A percentile compares a stretch with the other conserved stretches of the same genome.
Conservation (phyloP, 2,888 invertebrate genomes). For the Xanthia togata region DNA sequence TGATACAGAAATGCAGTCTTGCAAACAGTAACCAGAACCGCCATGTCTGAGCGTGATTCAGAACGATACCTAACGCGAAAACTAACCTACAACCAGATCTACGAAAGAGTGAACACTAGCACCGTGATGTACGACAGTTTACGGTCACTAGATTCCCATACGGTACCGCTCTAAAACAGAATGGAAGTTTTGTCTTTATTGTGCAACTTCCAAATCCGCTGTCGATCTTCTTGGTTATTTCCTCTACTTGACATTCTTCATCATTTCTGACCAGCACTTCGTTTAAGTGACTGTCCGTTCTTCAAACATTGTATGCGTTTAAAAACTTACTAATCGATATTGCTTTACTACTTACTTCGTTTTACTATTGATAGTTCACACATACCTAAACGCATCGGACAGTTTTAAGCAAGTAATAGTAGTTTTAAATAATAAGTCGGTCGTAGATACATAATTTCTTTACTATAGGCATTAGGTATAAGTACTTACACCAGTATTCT, state of each 20-base stretch:
- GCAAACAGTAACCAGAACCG: not conserved
- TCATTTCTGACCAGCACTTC: not conserved
- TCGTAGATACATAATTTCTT: not conserved
- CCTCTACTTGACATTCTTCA: not conserved
- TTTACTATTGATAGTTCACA: too few relatives aligned
- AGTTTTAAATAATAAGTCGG: too few relatives aligned
- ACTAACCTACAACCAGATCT: not conserved
- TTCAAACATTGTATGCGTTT: too few relatives aligned
- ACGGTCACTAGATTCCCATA: not conserved
- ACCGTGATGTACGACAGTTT: slow-evolving; percentile 7
- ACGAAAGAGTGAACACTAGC: not conserved
- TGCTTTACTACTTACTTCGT: too few relatives aligned
- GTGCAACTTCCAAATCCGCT: not conserved
- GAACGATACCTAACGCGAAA: not conserved
- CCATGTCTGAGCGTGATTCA: not conserved
- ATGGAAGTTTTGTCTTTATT: not conserved
- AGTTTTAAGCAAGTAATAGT: too few relatives aligned
- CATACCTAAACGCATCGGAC: too few relatives aligned
- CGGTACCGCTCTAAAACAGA: not conserved
- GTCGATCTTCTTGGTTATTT: not conserved
- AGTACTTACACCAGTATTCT: not conserved
- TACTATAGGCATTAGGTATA: not conserved
- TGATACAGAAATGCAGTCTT: not conserved
- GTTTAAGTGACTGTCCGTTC: too few relatives aligned
- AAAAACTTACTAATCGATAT: too few relatives aligned